phyloP scores from a whole-genome alignment of 2,888 invertebrate genomes.

The Polydesmus complanatus region DNA sequence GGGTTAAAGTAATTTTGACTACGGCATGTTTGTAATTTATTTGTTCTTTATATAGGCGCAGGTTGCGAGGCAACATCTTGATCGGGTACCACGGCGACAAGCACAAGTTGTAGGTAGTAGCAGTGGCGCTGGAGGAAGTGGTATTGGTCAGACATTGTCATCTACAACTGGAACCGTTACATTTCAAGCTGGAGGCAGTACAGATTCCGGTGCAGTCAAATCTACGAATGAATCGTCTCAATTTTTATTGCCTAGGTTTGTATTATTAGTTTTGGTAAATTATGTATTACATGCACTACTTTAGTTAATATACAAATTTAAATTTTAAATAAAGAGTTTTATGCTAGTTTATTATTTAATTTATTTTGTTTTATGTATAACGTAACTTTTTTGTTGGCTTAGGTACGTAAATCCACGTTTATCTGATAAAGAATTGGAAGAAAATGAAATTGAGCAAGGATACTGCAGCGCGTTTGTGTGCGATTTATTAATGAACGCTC shows the following conservation, averaged over 20 bases:
- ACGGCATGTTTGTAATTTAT: neutral
- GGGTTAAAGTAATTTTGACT: neutral
- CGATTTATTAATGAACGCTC: constrained; percentile 49
- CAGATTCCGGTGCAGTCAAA: constrained; percentile 25
- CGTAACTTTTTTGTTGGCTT: constrained; percentile 11
- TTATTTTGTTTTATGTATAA: neutral
- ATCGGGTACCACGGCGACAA: constrained; percentile 70
- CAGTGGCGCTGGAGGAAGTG: constrained; percentile 3
- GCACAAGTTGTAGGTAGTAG: constrained; percentile 39
- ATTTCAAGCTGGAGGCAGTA: neutral
- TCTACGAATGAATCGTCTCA: constrained; percentile 31
- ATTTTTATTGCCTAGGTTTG: constrained; percentile 37
- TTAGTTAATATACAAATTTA: neutral
- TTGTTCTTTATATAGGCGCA: constrained; percentile 28
- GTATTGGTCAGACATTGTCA: constrained; percentile 30
- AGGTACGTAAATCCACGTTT: constrained; percentile 44
- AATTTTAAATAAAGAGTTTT: too few relatives aligned
- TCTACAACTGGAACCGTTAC: constrained; percentile 28
- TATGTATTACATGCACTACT: neutral
- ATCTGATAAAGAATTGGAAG: constrained; percentile 41
- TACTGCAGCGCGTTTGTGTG: constrained; percentile 55
- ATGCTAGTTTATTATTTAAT: too few relatives aligned
- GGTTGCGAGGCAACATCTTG: constrained; percentile 76
- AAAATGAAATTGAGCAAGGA: constrained; percentile 43
- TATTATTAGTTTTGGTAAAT: constrained; percentile 5